Percentiles rank a stretch among this genome's conserved stretches.
Conservation (phyloP, 2,113 vertebrate genomes). For the Rhegmatorhina hoffmannsi region DNA sequence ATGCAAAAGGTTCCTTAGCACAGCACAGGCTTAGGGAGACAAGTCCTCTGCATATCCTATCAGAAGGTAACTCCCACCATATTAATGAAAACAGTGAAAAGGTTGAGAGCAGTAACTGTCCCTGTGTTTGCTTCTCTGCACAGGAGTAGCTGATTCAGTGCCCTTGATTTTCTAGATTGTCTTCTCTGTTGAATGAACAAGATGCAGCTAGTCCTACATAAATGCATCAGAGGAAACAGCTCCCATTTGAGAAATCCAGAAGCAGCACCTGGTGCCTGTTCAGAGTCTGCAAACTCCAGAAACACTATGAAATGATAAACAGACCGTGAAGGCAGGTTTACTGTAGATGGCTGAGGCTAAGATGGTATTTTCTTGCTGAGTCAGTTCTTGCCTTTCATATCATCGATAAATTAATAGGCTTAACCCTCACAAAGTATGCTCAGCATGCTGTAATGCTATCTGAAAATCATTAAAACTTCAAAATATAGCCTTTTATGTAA, state of each 20-base stretch:
- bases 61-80: background rate
- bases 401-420: background rate
- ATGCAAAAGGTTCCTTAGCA: background rate
- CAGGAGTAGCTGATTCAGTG: background rate
- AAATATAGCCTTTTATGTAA: background rate
- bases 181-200: background rate
- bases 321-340: background rate
- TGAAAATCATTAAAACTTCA: background rate
- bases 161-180: background rate
- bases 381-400: background rate
- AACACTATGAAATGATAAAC: background rate
- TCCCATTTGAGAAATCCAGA: background rate
- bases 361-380: background rate
- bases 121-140: background rate
- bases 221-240: accelerated
- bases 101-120: background rate
- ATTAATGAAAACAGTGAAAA: background rate
- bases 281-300: background rate
- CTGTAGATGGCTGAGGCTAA: background rate
- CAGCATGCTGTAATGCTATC: background rate
- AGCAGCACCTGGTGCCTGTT: background rate
- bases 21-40: background rate
- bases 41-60: background rate
- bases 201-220: background rate
- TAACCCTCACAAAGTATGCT: background rate